Percentiles rank a stretch among this genome's conserved stretches.
Conservation (phyloP, 2,797 vertebrate genomes). For the Malurus leucopterus region DNA sequence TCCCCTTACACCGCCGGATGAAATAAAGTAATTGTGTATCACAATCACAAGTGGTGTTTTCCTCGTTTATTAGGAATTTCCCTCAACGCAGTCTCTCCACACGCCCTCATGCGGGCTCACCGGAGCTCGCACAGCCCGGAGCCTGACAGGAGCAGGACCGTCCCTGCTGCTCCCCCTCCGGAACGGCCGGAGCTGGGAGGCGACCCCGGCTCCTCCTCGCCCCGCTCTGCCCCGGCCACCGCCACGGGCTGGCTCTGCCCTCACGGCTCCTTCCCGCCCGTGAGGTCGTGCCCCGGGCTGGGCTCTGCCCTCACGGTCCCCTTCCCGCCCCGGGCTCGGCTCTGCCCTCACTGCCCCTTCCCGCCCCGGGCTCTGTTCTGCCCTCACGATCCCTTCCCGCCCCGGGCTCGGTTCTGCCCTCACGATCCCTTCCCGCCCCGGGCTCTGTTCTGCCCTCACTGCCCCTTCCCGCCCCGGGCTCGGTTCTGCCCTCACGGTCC, state of each 20-base stretch:
- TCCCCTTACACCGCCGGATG: not conserved
- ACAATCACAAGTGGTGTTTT: not conserved
- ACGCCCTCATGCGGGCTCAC: not conserved
- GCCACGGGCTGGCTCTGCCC: not conserved
- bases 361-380: too few species aligned
- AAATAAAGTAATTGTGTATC: not conserved
- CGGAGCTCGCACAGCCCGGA: not conserved
- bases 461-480: not conserved
- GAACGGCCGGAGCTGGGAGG: too few species aligned
- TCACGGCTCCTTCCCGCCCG: too few species aligned
- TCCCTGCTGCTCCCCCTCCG: accelerated
- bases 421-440: too few species aligned
- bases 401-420: not conserved
- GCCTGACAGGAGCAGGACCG: not conserved
- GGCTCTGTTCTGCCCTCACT: too few species aligned
- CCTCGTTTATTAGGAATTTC: not conserved
- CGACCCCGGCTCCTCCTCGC: not conserved
- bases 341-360: not conserved
- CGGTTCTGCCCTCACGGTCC: not conserved
- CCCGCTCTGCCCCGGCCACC: not conserved
- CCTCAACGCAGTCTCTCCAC: not conserved
- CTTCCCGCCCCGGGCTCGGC: too few species aligned
- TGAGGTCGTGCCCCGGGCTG: not conserved
- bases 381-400: not conserved
- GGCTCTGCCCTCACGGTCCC: not conserved